Conservation (phyloP, 2,888 invertebrate species). For the Drosophila bunnanda region DNA sequence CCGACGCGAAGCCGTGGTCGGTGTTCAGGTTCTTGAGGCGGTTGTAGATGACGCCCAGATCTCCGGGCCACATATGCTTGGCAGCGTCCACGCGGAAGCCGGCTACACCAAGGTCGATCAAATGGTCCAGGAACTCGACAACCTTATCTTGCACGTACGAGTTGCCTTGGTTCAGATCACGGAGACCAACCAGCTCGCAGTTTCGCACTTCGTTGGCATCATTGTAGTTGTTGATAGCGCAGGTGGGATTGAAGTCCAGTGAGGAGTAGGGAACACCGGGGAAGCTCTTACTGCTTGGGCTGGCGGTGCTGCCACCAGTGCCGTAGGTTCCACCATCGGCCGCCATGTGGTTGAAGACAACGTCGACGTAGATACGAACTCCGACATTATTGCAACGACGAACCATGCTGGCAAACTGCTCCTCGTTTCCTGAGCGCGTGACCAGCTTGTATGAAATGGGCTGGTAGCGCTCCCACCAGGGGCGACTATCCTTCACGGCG, state of each 20-base stretch:
- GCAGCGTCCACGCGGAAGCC: conserved; percentile 94
- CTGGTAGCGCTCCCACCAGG: conserved; percentile 97
- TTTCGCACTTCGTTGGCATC: conserved; percentile 88
- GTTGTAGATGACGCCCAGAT: conserved; percentile 87
- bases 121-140: conserved; percentile 78
- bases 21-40: conserved; percentile 88
- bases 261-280: conserved; percentile 88
- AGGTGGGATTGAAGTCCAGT: conserved; percentile 89
- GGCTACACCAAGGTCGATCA: conserved; percentile 90
- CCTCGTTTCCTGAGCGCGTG: conserved; percentile 92
- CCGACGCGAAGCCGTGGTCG: conserved; percentile 87
- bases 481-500: conserved; percentile 87
- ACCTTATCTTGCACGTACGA: conserved; percentile 76
- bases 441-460: conserved; percentile 91
- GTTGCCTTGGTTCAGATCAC: conserved; percentile 90
- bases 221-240: conserved; percentile 88
- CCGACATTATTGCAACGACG: conserved; percentile 91
- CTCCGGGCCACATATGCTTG: conserved; percentile 92
- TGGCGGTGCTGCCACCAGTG: conserved; percentile 87
- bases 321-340: conserved; percentile 85
- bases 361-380: conserved; percentile 93
- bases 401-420: conserved; percentile 91
- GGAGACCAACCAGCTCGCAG: conserved; percentile 90
- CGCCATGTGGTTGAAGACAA: conserved; percentile 95
- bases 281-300: conserved; percentile 86